Evolutionary conservation across 2,888 invertebrate species (phyloP).

Genomic region (Epinotia brunnichana): DNA sequence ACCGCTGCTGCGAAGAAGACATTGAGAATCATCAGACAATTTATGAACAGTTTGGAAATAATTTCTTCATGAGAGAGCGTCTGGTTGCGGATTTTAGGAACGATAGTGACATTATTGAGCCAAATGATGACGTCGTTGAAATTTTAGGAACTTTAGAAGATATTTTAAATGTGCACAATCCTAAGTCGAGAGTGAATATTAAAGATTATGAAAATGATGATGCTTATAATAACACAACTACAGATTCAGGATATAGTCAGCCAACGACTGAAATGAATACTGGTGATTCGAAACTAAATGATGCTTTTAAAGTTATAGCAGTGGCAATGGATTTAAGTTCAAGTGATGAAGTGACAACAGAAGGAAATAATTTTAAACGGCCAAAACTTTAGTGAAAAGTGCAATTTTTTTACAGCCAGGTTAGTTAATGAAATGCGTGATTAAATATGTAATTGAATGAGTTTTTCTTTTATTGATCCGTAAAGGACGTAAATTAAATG

Average conservation of each 20-base stretch:
- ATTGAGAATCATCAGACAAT: constrained; percentile 74
- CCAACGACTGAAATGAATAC: constrained; percentile 12
- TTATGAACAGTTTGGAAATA: constrained; percentile 70
- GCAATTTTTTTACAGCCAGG: not conserved
- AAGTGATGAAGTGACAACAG: constrained; percentile 42
- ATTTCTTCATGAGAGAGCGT: constrained; percentile 68
- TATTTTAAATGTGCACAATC: constrained; percentile 56
- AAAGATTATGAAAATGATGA: constrained; percentile 35
- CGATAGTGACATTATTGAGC: constrained; percentile 52
- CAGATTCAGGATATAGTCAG: not conserved
- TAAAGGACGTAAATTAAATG: not conserved
- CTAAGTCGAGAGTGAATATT: constrained; percentile 45
- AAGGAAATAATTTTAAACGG: constrained; percentile 1
- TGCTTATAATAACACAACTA: not conserved
- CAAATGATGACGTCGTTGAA: constrained; percentile 52
- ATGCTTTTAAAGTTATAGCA: not conserved
- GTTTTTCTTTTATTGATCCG: not conserved
- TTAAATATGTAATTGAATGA: not conserved
- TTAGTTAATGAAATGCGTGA: not conserved
- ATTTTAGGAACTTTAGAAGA: constrained; percentile 50
- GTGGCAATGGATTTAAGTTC: constrained; percentile 18
- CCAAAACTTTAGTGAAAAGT: constrained; percentile 17
- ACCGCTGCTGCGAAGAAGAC: constrained; percentile 69
- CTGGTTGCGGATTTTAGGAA: constrained; percentile 58
- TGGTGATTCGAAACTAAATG: not conserved